Conservation (phyloP, 2,888 invertebrate genomes). For the Brachylomia viminalis region DNA sequence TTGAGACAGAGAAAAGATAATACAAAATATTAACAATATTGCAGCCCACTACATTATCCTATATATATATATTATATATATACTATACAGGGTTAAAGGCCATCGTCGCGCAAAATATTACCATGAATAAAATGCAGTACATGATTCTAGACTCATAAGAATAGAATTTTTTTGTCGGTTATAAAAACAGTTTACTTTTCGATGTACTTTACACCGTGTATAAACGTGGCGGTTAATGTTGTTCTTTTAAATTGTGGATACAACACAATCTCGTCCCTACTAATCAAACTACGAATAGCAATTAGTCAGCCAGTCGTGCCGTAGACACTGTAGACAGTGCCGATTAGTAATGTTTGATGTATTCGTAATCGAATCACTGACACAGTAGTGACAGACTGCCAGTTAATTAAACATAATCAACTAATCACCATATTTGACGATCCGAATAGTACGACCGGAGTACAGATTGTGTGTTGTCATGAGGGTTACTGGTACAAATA, state of each 20-base stretch:
- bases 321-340: slow-evolving; percentile 40
- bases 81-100: no score
- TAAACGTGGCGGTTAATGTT: background rate
- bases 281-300: slow-evolving; percentile 43
- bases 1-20: no score
- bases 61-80: no score
- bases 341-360: slow-evolving; percentile 60
- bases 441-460: background rate
- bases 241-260: slow-evolving; percentile 31
- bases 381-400: slow-evolving; percentile 41
- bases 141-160: no score
- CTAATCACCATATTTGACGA: slow-evolving; percentile 44
- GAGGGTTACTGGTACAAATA: background rate
- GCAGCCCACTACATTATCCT: no score
- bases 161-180: no score
- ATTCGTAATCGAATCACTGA: slow-evolving; percentile 56
- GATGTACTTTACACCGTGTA: background rate
- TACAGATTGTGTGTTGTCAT: slow-evolving; percentile 2
- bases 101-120: no score
- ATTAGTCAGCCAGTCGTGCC: slow-evolving; percentile 51
- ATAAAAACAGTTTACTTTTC: background rate
- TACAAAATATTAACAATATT: no score
- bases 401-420: slow-evolving; percentile 51
- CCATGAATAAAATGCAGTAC: no score
- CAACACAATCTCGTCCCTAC: slow-evolving; percentile 6